Conservation (phyloP, 2,113 vertebrate genomes). For the Suncus etruscus region DNA sequence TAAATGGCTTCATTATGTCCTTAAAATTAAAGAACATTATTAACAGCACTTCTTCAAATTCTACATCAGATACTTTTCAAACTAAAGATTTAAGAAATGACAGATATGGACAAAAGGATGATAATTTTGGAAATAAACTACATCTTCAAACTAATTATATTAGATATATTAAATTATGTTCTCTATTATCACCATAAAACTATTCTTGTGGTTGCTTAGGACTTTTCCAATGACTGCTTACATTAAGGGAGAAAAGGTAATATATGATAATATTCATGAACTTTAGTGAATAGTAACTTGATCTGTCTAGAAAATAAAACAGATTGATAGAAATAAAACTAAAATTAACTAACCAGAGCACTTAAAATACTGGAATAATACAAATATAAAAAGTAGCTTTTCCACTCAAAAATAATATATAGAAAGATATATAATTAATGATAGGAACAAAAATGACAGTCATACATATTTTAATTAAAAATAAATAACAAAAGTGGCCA, state of each 20-base stretch:
- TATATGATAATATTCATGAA: neutral
- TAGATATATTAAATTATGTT: conserved; percentile 53
- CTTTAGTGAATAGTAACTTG: conserved; percentile 48
- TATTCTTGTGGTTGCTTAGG: neutral
- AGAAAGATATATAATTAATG: conserved; percentile 9
- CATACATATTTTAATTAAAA: conserved; percentile 34
- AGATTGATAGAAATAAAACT: neutral
- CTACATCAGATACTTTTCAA: conserved; percentile 49
- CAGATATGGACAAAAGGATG: conserved; percentile 32
- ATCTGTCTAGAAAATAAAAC: conserved; percentile 22
- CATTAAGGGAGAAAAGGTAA: neutral
- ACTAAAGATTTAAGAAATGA: neutral
- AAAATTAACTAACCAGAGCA: conserved; percentile 35
- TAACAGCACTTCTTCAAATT: conserved; percentile 49
- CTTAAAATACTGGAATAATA: conserved; percentile 24
- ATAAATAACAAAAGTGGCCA: conserved; percentile 26
- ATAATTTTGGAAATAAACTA: conserved; percentile 56
- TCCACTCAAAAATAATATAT: conserved; percentile 30
- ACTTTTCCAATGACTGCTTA: conserved; percentile 39
- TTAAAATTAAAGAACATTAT: conserved; percentile 52
- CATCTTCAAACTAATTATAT: conserved; percentile 54
- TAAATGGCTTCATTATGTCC: conserved; percentile 53
- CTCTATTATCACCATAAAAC: conserved; percentile 34
- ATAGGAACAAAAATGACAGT: conserved; percentile 21
- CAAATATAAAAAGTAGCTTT: conserved; percentile 30